Conservation (phyloP, 2,113 vertebrate species). For the Poeciliopsis prolifica region DNA sequence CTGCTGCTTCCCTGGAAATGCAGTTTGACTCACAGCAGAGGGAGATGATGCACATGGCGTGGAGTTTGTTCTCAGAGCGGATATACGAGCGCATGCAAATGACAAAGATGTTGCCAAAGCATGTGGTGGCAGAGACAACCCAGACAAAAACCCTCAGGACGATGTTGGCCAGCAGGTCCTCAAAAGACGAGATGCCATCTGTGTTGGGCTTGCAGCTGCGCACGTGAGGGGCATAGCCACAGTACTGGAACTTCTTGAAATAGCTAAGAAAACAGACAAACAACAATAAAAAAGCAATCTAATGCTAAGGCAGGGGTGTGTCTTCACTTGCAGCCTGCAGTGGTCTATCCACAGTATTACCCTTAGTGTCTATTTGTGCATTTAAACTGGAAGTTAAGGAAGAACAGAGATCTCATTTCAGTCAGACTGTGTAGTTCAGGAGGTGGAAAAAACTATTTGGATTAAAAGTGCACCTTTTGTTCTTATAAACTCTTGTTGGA, state of each 20-base stretch:
- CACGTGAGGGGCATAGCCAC: slow-evolving; percentile 93
- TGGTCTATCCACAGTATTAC: neutral
- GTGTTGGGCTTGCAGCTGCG: slow-evolving; percentile 98
- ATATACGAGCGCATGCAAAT: slow-evolving; percentile 95
- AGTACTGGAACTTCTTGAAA: slow-evolving; percentile 99
- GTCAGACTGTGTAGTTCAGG: neutral
- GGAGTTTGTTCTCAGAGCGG: slow-evolving; percentile 94
- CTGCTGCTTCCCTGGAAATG: neutral
- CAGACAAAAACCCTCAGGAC: slow-evolving; percentile 96
- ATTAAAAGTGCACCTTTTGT: no score
- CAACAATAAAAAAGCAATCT: neutral
- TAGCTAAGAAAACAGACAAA: slow-evolving; percentile 79
- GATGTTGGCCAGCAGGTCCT: slow-evolving; percentile 93
- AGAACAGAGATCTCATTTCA: neutral
- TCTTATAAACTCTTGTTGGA: no score
- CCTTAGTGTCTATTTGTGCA: neutral
- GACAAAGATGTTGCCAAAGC: slow-evolving; percentile 96
- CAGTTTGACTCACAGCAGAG: slow-evolving; percentile 92
- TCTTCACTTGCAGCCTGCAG: neutral
- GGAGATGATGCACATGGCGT: slow-evolving; percentile 94
- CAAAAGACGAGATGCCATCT: slow-evolving; percentile 94
- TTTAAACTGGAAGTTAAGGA: neutral
- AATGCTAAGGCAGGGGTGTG: neutral
- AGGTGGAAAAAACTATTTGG: neutral
- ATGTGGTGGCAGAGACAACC: slow-evolving; percentile 95